phyloP scores from a whole-genome alignment of 2,113 vertebrate species.

The Scomber scombrus region DNA sequence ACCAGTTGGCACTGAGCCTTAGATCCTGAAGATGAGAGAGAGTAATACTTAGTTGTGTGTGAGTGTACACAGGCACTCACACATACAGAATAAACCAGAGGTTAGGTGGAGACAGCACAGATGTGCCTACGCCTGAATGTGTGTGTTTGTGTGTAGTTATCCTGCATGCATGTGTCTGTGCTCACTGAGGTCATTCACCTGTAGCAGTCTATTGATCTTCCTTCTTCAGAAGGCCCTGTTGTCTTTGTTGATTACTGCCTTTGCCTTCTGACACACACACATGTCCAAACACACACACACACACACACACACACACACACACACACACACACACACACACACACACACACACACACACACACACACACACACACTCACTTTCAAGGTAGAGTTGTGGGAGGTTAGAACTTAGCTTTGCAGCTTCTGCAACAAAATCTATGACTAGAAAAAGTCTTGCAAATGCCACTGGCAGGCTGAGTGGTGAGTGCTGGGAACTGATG shows the following conservation, averaged over 20 bases:
- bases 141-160: slow-evolving; percentile 57
- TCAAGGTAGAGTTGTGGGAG: slow-evolving; percentile 36
- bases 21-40: slow-evolving; percentile 74
- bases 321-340: slow-evolving; percentile 20
- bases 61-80: slow-evolving; percentile 13
- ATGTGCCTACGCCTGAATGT: slow-evolving; percentile 51
- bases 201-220: slow-evolving; percentile 75
- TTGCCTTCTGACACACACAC: slow-evolving; percentile 42
- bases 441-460: slow-evolving; percentile 22
- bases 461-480: slow-evolving; percentile 40
- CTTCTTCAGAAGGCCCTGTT: slow-evolving; percentile 64
- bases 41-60: slow-evolving; percentile 44
- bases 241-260: slow-evolving; percentile 77
- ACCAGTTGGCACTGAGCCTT: slow-evolving; percentile 83
- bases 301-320: slow-evolving; percentile 13
- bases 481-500: slow-evolving; percentile 58
- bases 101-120: slow-evolving; percentile 54
- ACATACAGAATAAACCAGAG: slow-evolving; percentile 40
- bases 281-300: slow-evolving; percentile 5
- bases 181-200: slow-evolving; percentile 77
- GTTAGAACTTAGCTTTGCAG: slow-evolving; percentile 24
- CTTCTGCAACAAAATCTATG: slow-evolving; percentile 20
- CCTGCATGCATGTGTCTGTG: slow-evolving; percentile 54
- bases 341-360: slow-evolving; percentile 20
- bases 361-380: slow-evolving; percentile 19